A percentile compares a stretch with the other conserved stretches of the same genome.
Conservation (phyloP, 2,888 invertebrate genomes). For the Tinea trinotella region DNA sequence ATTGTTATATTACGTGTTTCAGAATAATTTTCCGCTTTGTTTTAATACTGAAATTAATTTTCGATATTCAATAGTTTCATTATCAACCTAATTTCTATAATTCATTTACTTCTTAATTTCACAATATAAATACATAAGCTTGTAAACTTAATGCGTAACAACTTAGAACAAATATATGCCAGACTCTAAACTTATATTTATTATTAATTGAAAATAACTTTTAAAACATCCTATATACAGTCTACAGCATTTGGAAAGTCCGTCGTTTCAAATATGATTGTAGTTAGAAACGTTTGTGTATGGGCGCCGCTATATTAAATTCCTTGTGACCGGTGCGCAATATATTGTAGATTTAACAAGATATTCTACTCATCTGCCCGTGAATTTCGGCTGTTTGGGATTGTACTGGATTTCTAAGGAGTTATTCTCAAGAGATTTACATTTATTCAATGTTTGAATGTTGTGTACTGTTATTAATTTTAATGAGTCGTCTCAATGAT, state of each 20-base stretch:
- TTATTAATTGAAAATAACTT: too few relatives aligned
- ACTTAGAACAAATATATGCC: too few relatives aligned
- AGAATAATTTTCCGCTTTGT: slow-evolving; percentile 6
- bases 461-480: background rate
- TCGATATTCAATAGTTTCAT: background rate
- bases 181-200: too few relatives aligned
- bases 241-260: slow-evolving; percentile 15
- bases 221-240: slow-evolving; percentile 37
- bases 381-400: slow-evolving; percentile 17
- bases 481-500: background rate
- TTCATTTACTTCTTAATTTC: too few relatives aligned
- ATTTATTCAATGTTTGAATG: background rate
- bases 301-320: slow-evolving; percentile 54
- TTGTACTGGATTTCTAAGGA: slow-evolving; percentile 1
- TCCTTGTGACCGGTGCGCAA: slow-evolving; percentile 37
- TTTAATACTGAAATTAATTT: background rate
- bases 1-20: slow-evolving; percentile 8
- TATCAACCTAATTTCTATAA: too few relatives aligned
- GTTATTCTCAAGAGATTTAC: background rate
- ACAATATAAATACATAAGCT: too few relatives aligned
- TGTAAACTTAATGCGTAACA: too few relatives aligned
- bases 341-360: slow-evolving; percentile 18
- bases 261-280: slow-evolving; percentile 43
- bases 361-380: slow-evolving; percentile 19
- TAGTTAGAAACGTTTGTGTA: slow-evolving; percentile 46